Evolutionary conservation across 2,113 vertebrate species (phyloP), one percentile per base, ranked within the genome.

Genomic region (Anser cygnoides): DNA sequence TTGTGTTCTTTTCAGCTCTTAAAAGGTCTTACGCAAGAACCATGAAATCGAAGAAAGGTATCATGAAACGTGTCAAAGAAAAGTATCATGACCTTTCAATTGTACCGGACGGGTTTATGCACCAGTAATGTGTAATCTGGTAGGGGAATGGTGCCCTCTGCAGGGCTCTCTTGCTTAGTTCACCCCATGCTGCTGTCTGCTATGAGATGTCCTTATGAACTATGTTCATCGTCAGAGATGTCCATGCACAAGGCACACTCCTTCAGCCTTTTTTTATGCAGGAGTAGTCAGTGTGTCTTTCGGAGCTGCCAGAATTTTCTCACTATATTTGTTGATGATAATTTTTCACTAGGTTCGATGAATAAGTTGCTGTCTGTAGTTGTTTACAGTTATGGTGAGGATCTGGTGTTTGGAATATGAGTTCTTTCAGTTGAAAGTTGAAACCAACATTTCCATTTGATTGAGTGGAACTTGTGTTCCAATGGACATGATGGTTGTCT

Each of bases 61-160:
- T 49, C 46, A 11, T 49, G 46, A 49, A 49, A 49, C 46, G 20
- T 49, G 21, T 22, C 46, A 49, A 22, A 49, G 46, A 21, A 49
- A 49, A 21, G 4, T 4, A 46, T 46, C 46, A 46, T 37, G 54
- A 43, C 11, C 17, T 67, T 59, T 26, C 7, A 4, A 2, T 59
- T 29, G 6, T 29, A n/a, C 7, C 1, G 3, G 55, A 21, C 23
- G 57, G 31, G n/a, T 68, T 83, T 41, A 70, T 31, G 74, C 5
- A 15, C 31, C 39, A 2, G 13, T 18, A 4, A 7, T 10, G 25
- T 31, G 71, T 66, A 10, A 15, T 80, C 37, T 52, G 23, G 10
- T 26, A 70, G 82, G n/a, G 28, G 11, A 65, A 41, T n/a, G 54
- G 75, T 97, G 93, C 94, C 97, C 93, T 95, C 96, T 96, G 37